Base-by-base conservation (phyloP, 2,888 invertebrate species). In the Trachelus iudaicus region DNA sequence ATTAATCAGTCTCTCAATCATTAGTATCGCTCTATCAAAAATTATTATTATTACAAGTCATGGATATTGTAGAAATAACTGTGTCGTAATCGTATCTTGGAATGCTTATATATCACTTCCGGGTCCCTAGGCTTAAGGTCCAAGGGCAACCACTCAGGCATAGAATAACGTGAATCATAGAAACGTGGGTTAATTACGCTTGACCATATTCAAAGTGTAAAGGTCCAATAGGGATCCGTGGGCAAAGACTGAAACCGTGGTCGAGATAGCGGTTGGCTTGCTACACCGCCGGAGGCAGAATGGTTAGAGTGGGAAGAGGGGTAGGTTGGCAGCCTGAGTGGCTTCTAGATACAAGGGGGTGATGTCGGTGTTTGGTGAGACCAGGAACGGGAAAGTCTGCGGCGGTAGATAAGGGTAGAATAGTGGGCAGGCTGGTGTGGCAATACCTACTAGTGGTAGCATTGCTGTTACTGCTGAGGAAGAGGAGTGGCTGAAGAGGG, bases 361-460 rank as follows among this genome's bases (percentile, higher is more conserved):
- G 81, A 84, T 80, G 84, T 79, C 81, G 83, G 85, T 89, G 88
- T 88, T 89, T 87, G 87, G 86, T 82, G 86, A 87, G 86, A 83
- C 81, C 81, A 79, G 80, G 83, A 83, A 81, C 82, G 84, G 87
- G 84, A 87, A 87, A 87, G 89, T 88, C 89, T 89, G 90, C 85
- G 89, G 89, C 88, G 81, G 86, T 83, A 88, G 91, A 90, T 90
- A 91, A 90, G 91, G 85, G 86, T 81, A 84, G 83, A 75, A 75
- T 75, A 77, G 78, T 77, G 79, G 77, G 79, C 77, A 80, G 74
- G 78, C 37, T 76, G 75, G 78, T 35, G 69, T 79, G 76, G 71
- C 71, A 23, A 34, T 71, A 71, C 56, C 56, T 56, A 56, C 56
- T 56, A 56, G 56, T 23, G 56, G 56, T 23, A 56, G 56, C 56